phyloP scores from a whole-genome alignment of 2,888 invertebrate species.

The Hypselothyrea guttata region DNA sequence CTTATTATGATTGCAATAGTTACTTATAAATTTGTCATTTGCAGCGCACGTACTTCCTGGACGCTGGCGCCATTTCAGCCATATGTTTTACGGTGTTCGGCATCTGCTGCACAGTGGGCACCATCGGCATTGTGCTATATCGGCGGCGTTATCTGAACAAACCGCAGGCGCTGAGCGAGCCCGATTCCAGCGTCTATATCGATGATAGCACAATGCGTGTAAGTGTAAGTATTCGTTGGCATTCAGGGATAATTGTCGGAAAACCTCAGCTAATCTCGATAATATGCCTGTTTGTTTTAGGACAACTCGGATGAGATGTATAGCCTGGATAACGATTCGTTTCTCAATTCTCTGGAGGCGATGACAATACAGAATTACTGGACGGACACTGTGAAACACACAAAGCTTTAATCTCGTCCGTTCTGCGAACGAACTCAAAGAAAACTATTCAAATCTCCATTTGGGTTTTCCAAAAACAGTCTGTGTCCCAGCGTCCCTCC shows the following conservation, averaged over 20 bases:
- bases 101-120: constrained; percentile 86
- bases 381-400: constrained; percentile 95
- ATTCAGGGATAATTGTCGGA: constrained; percentile 5
- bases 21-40: background rate
- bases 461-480: too few species aligned
- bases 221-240: constrained; percentile 83
- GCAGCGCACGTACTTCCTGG: constrained; percentile 81
- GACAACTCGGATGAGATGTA: constrained; percentile 97
- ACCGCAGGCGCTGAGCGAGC: constrained; percentile 92
- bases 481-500: background rate
- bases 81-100: constrained; percentile 87
- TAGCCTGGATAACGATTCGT: constrained; percentile 96
- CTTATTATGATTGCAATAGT: too few species aligned
- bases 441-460: too few species aligned
- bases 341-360: constrained; percentile 94
- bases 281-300: constrained; percentile 82
- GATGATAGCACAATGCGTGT: constrained; percentile 93
- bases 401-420: constrained; percentile 86
- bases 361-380: constrained; percentile 97
- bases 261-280: background rate
- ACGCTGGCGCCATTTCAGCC: constrained; percentile 86
- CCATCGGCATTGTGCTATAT: constrained; percentile 87
- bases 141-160: constrained; percentile 89
- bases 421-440: background rate
- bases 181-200: constrained; percentile 93